Conservation (phyloP, 1,140 invertebrate genomes). For the Pseudomyrmex gracilis region DNA sequence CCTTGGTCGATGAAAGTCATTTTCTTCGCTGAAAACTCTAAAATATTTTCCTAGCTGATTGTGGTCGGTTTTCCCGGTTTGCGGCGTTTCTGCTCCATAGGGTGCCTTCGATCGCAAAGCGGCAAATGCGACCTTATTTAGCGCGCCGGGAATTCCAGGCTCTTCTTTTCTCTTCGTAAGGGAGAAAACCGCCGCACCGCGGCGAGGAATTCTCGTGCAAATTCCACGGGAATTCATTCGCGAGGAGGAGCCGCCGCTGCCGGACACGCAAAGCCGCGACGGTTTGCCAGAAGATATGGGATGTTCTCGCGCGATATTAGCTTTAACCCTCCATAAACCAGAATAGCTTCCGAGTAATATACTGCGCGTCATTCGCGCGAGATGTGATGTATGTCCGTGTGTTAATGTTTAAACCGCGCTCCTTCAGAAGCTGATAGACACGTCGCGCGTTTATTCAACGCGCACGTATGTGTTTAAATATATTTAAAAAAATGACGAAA, state of each 20-base stretch:
- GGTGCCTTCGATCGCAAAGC: constrained; percentile 39
- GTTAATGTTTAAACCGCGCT: constrained; percentile 38
- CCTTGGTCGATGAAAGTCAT: not conserved
- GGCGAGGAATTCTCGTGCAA: constrained; percentile 59
- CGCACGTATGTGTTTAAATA: not conserved
- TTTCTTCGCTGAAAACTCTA: constrained; percentile 49
- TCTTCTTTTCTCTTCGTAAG: constrained; percentile 17
- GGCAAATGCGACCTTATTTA: constrained; percentile 68
- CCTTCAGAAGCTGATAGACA: constrained; percentile 53
- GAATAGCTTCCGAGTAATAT: constrained; percentile 49
- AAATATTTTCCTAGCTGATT: constrained; percentile 29
- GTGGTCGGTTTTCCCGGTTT: constrained; percentile 7
- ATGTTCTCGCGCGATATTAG: constrained; percentile 41
- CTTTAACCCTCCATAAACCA: constrained; percentile 47
- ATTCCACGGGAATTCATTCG: constrained; percentile 65
- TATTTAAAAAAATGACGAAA: no score
- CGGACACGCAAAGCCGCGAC: constrained; percentile 16
- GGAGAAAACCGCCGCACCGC: constrained; percentile 19
- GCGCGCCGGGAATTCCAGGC: constrained; percentile 63
- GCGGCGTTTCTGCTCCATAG: constrained; percentile 44
- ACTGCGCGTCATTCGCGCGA: constrained; percentile 32
- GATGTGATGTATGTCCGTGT: constrained; percentile 48
- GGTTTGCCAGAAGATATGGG: constrained; percentile 23
- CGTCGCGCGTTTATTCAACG: constrained; percentile 32
- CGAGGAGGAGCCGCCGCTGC: constrained; percentile 30